A percentile compares a stretch with the other conserved stretches of the same genome.
These are phyloP conservation scores for Pinctada fucata DNA, from an alignment of 2,888 invertebrate genomes.

Conservation along the genomic window DNA sequence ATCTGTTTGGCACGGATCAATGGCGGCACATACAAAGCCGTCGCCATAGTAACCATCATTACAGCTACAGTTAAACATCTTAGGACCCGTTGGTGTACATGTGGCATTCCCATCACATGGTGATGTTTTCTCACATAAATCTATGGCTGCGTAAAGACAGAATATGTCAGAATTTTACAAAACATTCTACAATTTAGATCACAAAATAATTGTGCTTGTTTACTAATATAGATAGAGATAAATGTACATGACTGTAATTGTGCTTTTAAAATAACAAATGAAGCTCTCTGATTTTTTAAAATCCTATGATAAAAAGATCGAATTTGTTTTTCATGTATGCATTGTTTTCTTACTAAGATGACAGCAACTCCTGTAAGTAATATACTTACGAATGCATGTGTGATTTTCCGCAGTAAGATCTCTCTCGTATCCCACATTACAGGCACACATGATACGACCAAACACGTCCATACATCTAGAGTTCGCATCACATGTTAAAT, in stretches of 20 bases:
- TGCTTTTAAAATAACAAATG: too few species aligned
- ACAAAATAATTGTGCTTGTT: too few species aligned
- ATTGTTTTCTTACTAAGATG: too few species aligned
- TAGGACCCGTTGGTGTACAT: slow-evolving; percentile 54
- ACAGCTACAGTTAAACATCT: slow-evolving; percentile 60
- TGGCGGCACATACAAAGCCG: slow-evolving; percentile 63
- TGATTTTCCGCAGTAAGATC: slow-evolving; percentile 18
- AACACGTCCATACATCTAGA: slow-evolving; percentile 57
- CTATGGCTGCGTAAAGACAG: slow-evolving; percentile 44
- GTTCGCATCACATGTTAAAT: slow-evolving; percentile 57
- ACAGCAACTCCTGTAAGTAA: neutral
- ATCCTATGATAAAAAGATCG: too few species aligned
- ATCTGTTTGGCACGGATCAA: slow-evolving; percentile 66
- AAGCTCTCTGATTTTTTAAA: too few species aligned
- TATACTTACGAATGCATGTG: slow-evolving; percentile 33
- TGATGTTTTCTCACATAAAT: slow-evolving; percentile 42
- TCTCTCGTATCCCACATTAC: slow-evolving; percentile 58
- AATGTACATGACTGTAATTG: too few species aligned
- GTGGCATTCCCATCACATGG: slow-evolving; percentile 58
- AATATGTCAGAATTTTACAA: neutral
- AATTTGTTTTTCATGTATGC: too few species aligned
- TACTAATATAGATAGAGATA: too few species aligned
- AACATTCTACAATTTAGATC: too few species aligned
- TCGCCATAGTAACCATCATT: slow-evolving; percentile 63
- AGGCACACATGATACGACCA: slow-evolving; percentile 56